Base-by-base conservation (phyloP, 2,113 vertebrate genomes). In the Plectropomus leopardus region DNA sequence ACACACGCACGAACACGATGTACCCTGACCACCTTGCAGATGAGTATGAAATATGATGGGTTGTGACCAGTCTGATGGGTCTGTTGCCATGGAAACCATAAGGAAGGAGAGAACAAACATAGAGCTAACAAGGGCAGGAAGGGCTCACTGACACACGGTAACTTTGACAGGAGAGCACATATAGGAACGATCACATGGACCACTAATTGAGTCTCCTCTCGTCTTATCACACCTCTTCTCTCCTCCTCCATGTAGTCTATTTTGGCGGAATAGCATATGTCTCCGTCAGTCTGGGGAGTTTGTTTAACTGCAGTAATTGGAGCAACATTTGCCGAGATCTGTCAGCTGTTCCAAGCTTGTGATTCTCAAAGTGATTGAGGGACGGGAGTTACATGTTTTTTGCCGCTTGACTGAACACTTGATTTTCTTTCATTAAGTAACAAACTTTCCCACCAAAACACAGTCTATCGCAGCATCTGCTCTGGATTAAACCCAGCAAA, bases 71-170 rank as follows among this genome's bases (percentile, higher is more conserved):
- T 51, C 45, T 82, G 64, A 90, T 84, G n/a, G 59, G 53, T 72
- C 32, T 80, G 87, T 93, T 91, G 50, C 91, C 80, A 83, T 87
- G 85, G 88, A 81, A 92, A 93, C 88, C 32, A 58, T 72, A 80
- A 34, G 40, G 2, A 40, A 65, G 28, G 36, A 72, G 53, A 83
- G 55, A 42, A 71, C 19, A 40, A 67, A 75, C 1, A 26, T 30
- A 3, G 36, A 47, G 59, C 67, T 87, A 89, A 85, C 63, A 17
- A 89, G 80, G 71, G 19, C 70, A 72, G 50, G 40, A 55, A 74
- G 72, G 65, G 26, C 67, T 67, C 24, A 60, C 61, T 68, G 79
- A 80, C 74, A 82, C 65, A 44, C 6, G 15, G 61, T 42, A 57
- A 24, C 77, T 73, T 78, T 89, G 86, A 89, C 66, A 83, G 50